A percentile compares a stretch with the other conserved stretches of the same genome.
phyloP scores from a whole-genome alignment of 2,113 vertebrate species.

The human (Homo sapiens) region DNA sequence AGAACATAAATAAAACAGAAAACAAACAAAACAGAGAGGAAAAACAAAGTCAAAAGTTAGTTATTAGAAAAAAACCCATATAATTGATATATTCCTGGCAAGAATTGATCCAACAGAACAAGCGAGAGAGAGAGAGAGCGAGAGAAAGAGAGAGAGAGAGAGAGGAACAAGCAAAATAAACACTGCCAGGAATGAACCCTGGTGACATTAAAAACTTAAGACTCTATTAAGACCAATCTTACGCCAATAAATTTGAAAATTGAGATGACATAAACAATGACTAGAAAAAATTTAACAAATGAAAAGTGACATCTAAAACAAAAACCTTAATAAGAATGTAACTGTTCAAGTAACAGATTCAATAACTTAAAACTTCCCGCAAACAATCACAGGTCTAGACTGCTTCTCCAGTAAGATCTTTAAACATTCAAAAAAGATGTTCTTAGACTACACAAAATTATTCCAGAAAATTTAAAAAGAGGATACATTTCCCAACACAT shows the following conservation, averaged over 20 bases:
- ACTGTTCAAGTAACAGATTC: neutral
- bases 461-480: slow-evolving; percentile 14
- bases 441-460: neutral
- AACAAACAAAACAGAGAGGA: neutral
- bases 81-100: neutral
- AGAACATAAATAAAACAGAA: neutral
- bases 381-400: neutral
- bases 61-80: neutral
- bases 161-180: neutral
- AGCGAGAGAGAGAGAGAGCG: neutral
- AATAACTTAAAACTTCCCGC: neutral
- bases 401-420: neutral
- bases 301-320: neutral
- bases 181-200: neutral
- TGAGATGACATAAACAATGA: neutral
- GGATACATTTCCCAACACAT: neutral
- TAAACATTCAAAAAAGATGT: neutral
- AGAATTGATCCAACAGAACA: neutral
- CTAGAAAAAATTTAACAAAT: neutral
- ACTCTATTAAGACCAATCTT: neutral
- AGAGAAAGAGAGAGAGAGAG: neutral
- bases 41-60: neutral
- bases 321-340: neutral
- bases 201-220: neutral
- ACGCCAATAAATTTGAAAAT: neutral